Evolutionary conservation across 1,140 invertebrate species (phyloP), one percentile per base, ranked within the genome.

Genomic region (Cydia amplana): DNA sequence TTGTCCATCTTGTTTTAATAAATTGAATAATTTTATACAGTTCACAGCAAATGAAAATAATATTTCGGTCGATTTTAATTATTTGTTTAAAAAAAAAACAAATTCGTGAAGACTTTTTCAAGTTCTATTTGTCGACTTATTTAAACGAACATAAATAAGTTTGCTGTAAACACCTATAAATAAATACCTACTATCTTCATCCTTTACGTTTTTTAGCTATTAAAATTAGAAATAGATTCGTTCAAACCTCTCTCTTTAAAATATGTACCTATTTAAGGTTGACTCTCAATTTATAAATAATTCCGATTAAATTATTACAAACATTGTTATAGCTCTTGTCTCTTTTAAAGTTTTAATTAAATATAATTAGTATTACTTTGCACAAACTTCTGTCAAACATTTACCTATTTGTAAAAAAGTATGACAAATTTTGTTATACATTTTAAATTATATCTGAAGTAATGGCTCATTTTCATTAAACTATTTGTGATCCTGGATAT

Each of bases 341-440:
- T 18, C n/a, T 18, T n/a, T 51, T 18, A 49, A 49, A 14, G 1
- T 51, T 51, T 51, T 51, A 51, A 51, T 51, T 51, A 51, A 18
- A n/a, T 18, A 12, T 51, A 51, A n/a, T 51, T 18, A 51, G 49
- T 51, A 51, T 51, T 51, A 51, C 49, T 51, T 72, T 32, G 63
- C 55, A 78, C 55, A 75, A 73, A 51, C n/a, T 49, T 49, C 46
- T 51, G n/a, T 51, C 49, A 51, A 18, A 51, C 18, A 51, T 18
- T 5, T 51, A 25, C 25, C 25, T 25, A 51, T 51, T 51, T n/a
- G 4, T 51, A 51, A 51, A 18, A 1, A n/a, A n/a, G n/a, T n/a
- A 51, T n/a, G 46, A 49, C 4, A 49, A 43, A 43, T 14, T 49
- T 12, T n/a, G 49, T 51, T 51, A 51, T 51, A 51, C 12, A 46